Evolutionary conservation across 92 coral and sea anemone genomes (phyloP), one percentile per base, ranked within the genome.

Genomic region (Epizoanthus illoricatus): DNA sequence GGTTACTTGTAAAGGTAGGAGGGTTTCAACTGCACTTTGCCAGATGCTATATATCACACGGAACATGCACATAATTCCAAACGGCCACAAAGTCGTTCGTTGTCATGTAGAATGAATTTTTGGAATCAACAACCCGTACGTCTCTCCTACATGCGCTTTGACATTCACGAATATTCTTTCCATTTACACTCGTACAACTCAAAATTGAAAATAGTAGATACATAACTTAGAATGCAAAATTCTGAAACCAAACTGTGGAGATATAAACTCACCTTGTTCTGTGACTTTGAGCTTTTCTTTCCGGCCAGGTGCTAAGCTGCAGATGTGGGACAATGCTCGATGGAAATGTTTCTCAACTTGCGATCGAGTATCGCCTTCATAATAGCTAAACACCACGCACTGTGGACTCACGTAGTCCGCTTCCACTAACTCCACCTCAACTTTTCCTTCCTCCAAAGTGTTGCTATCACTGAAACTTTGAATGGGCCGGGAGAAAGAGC

Each of bases 331-430:
- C 71, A 78, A 45, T 5, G 60, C 23, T 45, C 82, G 72, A 78
- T 45, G 45, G 23, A 78, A 78, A 78, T 78, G 82, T 23, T 52
- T 78, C 18, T 78, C 82, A 12, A 78, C 82, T 54, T 78, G 60
- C 15, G 82, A 62, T 9, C 19, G 12, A 4, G 61, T 41, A 43
- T 63, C 71, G 20, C 66, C 71, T 64, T 78, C 71, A 64, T 62
- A 78, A 12, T 78, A 78, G 42, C 71, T 78, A 24, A 78, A 78
- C 24, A 78, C 71, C 5, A 78, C 82, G 41, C 82, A 78, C 20
- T 63, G 62, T 42, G 82, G 71, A 11, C 71, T 58, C 16, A 78
- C 54, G 49, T 78, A 78, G 11, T 78, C 82, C 6, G 82, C 82
- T 64, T 78, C 82, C 0, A 78, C 82, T 7, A 78, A 63, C 16